phyloP scores from a whole-genome alignment of 2,888 invertebrate species.

The Lypha dubia region DNA sequence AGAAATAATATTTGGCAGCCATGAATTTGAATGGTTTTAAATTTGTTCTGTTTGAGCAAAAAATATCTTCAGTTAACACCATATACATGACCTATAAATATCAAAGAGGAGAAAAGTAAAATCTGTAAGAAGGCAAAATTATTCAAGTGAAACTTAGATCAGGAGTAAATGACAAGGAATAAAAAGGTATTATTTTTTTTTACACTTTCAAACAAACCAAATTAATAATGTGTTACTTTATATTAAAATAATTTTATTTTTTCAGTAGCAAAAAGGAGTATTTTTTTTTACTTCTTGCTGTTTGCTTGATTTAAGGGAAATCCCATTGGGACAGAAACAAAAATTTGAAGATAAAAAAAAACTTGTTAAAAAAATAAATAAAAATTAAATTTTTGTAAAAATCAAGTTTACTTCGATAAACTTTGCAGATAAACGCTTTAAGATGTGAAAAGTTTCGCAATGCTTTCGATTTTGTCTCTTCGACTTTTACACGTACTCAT shows the following conservation, averaged over 20 bases:
- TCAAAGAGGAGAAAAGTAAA: neutral
- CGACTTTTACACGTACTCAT: neutral
- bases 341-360: neutral
- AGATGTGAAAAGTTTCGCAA: neutral
- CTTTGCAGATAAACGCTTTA: too few species aligned
- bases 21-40: neutral
- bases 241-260: neutral
- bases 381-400: neutral
- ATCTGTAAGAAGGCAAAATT: neutral
- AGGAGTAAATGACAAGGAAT: neutral
- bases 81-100: neutral
- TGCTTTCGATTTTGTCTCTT: neutral
- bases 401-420: too few species aligned
- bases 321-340: neutral
- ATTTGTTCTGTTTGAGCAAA: neutral
- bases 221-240: too few species aligned
- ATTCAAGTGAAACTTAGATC: neutral
- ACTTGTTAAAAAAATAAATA: neutral
- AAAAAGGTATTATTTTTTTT: neutral
- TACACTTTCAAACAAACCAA: neutral
- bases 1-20: neutral
- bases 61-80: neutral
- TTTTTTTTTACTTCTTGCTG: neutral
- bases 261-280: neutral
- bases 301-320: slow-evolving; percentile 1